Evolutionary conservation across 2,797 vertebrate species (phyloP), one percentile per base, ranked within the genome.

Genomic region (Sebastes cheni): DNA sequence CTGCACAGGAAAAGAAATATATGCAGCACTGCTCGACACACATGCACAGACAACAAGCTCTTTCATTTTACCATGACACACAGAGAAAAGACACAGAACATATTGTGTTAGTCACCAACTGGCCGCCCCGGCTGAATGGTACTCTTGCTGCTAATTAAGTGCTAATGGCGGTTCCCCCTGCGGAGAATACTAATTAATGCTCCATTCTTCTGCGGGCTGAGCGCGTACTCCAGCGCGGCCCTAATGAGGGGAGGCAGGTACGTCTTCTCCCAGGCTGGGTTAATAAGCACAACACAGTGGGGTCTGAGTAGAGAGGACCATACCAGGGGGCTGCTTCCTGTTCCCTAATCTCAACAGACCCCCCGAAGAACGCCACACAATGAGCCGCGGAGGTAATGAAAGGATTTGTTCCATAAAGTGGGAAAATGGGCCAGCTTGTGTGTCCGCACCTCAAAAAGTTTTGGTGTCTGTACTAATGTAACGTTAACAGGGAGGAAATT

Each of bases 161-260:
- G 94, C 95, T 96, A 96, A 96, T 96, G 95, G 94, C 90, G 88
- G 93, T 91, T 91, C 90, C 93, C 94, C 94, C 95, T 94, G 94
- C 93, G 79, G 95, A 95, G 95, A 96, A 95, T 95, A 95, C 94
- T 95, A 96, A 96, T 96, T 96, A 96, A 95, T 92, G 92, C 66
- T 86, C 91, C 89, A 95, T 96, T 96, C 95, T 95, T 88, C 93
- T 72, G 91, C 64, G 9, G 80, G 83, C 90, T 80, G 92, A 94
- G 93, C 92, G 81, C 59, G 87, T 88, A 95, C 95, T 95, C 94
- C 95, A 95, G 82, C 60, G 46, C 86, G 60, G 93, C 87, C 42
- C 94, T 96, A 96, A 96, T 95, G 94, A 95, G 95, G 87, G 85
- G 91, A 95, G 88, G 92, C 93, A 96, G 95, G 95, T 96, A 95